Evolutionary conservation across 2,797 vertebrate genomes (phyloP).

Genomic region (Myiothlypis coronata): DNA sequence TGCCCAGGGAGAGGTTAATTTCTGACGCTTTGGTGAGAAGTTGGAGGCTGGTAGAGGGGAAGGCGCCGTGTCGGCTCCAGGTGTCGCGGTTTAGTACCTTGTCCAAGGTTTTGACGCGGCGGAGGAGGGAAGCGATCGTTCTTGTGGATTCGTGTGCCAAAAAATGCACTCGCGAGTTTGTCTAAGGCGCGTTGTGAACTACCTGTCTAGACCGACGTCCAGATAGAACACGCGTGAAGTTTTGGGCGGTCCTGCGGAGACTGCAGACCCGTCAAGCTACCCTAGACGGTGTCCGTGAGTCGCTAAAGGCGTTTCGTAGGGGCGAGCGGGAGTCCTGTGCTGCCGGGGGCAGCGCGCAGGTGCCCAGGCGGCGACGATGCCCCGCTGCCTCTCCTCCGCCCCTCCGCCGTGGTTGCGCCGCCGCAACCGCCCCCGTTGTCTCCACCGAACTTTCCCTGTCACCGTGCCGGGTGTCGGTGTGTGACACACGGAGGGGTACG

Average conservation of each 20-base stretch:
- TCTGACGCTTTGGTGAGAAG: background rate
- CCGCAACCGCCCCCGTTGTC: accelerated
- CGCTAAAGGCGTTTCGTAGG: background rate
- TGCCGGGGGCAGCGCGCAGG: background rate
- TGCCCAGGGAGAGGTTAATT: background rate
- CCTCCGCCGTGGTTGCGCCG: accelerated
- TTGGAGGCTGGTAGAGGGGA: background rate
- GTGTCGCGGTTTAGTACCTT: background rate
- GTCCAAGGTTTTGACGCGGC: background rate
- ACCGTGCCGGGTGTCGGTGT: accelerated
- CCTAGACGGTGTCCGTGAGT: background rate
- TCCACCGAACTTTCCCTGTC: background rate
- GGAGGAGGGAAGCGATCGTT: background rate
- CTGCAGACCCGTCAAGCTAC: background rate
- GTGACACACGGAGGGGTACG: background rate
- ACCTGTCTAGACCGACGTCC: background rate
- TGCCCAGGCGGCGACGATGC: accelerated
- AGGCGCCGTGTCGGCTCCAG: background rate
- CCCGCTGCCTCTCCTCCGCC: background rate
- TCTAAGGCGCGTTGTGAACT: background rate
- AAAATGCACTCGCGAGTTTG: background rate
- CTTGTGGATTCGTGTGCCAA: background rate
- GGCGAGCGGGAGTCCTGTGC: too few relatives aligned
- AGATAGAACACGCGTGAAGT: background rate
- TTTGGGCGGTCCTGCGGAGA: background rate